Conservation (phyloP, 2,888 invertebrate genomes). For the Hypomecis atomaria region DNA sequence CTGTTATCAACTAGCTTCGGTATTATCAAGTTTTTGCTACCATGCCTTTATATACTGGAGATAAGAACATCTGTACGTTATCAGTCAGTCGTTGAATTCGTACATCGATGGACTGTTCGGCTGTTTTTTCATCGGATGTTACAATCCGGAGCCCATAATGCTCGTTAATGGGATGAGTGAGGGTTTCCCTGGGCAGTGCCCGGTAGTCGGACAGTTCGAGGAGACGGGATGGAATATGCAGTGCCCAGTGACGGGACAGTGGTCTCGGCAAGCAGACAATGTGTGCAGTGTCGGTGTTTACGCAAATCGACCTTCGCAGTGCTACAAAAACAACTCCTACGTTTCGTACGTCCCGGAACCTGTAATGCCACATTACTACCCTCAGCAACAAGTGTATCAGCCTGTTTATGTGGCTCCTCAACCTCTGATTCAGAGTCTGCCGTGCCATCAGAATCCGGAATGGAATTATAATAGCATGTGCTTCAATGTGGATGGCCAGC, state of each 20-base stretch:
- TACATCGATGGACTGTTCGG: slow-evolving; percentile 75
- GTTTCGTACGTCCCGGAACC: slow-evolving; percentile 49
- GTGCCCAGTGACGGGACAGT: slow-evolving; percentile 67
- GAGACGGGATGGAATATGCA: slow-evolving; percentile 66
- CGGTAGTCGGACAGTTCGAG: slow-evolving; percentile 60
- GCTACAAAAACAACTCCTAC: slow-evolving; percentile 57
- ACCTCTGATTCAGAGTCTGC: slow-evolving; percentile 64
- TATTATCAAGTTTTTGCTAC: slow-evolving; percentile 77
- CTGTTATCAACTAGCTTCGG: slow-evolving; percentile 68
- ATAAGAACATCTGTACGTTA: slow-evolving; percentile 78
- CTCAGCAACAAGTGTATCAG: slow-evolving; percentile 50
- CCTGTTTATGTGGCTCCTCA: slow-evolving; percentile 51
- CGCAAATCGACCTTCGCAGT: slow-evolving; percentile 60
- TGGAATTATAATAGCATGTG: slow-evolving; percentile 88
- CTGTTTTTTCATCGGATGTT: slow-evolving; percentile 47
- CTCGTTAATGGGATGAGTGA: slow-evolving; percentile 61
- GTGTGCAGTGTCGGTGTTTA: slow-evolving; percentile 57
- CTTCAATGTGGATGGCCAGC: slow-evolving; percentile 86
- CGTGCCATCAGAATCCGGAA: slow-evolving; percentile 77
- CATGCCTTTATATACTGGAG: slow-evolving; percentile 66
- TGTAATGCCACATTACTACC: slow-evolving; percentile 52
- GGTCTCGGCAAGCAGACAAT: slow-evolving; percentile 58
- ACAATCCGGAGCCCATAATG: slow-evolving; percentile 60
- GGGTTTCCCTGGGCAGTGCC: slow-evolving; percentile 58
- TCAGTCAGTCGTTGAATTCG: slow-evolving; percentile 78